Percentiles rank a stretch among this genome's conserved stretches.
These are phyloP conservation scores for Mimas tiliae DNA, from an alignment of 2,888 invertebrate genomes.

Conservation along the genomic window DNA sequence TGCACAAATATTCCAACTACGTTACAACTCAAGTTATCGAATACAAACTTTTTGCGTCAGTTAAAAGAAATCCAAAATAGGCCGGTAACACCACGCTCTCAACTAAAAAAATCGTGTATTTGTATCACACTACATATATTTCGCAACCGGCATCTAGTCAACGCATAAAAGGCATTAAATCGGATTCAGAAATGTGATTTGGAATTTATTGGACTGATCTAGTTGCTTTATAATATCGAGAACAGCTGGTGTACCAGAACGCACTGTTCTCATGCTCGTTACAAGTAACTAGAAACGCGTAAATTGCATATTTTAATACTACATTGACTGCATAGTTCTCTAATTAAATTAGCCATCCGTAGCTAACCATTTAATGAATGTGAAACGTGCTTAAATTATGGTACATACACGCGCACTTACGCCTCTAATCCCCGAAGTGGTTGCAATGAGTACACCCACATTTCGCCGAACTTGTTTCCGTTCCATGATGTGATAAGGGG, in stretches of 20 bases:
- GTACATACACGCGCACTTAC: no score
- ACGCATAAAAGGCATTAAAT: slow-evolving; percentile 61
- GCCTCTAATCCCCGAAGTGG: no score
- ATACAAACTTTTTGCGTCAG: not conserved
- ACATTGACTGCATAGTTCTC: slow-evolving; percentile 1
- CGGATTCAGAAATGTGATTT: slow-evolving; percentile 68
- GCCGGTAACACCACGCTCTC: slow-evolving; percentile 4
- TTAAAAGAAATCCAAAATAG: slow-evolving; percentile 26
- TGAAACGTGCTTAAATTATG: slow-evolving; percentile 10
- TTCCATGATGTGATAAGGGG: no score
- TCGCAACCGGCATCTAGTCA: slow-evolving; percentile 52
- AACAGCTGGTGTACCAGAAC: slow-evolving; percentile 54
- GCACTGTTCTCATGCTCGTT: slow-evolving; percentile 26
- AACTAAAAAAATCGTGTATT: slow-evolving; percentile 29
- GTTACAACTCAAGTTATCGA: slow-evolving; percentile 6
- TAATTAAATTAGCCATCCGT: not conserved
- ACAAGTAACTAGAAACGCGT: slow-evolving; percentile 22
- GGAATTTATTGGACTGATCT: slow-evolving; percentile 73
- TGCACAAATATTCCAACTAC: not conserved
- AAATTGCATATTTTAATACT: slow-evolving; percentile 5
- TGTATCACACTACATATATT: slow-evolving; percentile 42
- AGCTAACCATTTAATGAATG: not conserved
- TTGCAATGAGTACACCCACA: no score
- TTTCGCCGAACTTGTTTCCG: no score
- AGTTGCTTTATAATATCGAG: slow-evolving; percentile 59